Evolutionary conservation across 1,140 invertebrate species (phyloP).

Genomic region (Conus betulinus): DNA sequence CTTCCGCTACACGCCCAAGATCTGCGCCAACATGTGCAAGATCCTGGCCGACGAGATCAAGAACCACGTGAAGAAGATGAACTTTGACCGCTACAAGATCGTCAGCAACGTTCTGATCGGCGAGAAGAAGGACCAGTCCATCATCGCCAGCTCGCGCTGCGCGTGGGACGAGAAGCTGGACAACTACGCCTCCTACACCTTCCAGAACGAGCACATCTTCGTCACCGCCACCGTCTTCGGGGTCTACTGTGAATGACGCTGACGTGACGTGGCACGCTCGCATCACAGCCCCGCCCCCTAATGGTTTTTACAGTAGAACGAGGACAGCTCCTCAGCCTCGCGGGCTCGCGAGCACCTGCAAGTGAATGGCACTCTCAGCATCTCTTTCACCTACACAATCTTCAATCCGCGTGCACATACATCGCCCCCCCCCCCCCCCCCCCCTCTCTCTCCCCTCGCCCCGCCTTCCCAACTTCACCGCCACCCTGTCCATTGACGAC

Average conservation of each 20-base stretch:
- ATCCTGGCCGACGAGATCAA: constrained; percentile 65
- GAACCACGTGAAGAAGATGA: constrained; percentile 63
- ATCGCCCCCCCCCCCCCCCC: no score
- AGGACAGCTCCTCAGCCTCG: not conserved
- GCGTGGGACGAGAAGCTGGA: constrained; percentile 70
- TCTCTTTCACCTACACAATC: no score
- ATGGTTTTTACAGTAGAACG: not conserved
- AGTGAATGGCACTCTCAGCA: constrained; percentile 1
- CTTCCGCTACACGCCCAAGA: constrained; percentile 59
- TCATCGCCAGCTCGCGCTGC: constrained; percentile 62
- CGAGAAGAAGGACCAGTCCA: constrained; percentile 62
- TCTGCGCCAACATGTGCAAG: constrained; percentile 57
- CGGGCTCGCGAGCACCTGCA: not conserved
- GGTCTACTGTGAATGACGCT: constrained; percentile 62
- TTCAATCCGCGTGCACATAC: no score
- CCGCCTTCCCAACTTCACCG: no score
- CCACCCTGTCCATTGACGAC: no score
- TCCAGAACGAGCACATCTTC: constrained; percentile 60
- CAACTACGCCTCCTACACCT: constrained; percentile 62
- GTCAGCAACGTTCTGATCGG: constrained; percentile 64
- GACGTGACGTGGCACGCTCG: not conserved
- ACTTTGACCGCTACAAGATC: constrained; percentile 70
- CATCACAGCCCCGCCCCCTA: not conserved
- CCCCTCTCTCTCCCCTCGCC: no score
- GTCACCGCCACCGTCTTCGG: constrained; percentile 69